Conservation (phyloP, 1,140 invertebrate species). For the Caenorhabditis elegans region DNA sequence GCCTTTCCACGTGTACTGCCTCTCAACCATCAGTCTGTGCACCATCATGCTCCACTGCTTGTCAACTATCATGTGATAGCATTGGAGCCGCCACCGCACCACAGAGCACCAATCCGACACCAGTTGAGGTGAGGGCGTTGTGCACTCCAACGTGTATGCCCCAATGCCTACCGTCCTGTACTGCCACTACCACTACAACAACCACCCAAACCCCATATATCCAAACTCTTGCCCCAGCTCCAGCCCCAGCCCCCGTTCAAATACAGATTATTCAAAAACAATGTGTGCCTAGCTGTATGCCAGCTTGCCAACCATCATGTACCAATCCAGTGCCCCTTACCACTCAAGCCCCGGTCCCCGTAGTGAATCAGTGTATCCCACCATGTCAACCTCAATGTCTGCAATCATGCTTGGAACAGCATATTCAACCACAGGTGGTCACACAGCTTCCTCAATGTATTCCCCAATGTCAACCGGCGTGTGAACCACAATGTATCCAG, state of each 20-base stretch:
- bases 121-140: slow-evolving; percentile 9
- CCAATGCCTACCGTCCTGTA: slow-evolving; percentile 23
- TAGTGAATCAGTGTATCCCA: slow-evolving; percentile 9
- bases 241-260: not conserved
- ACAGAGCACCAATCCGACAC: not conserved
- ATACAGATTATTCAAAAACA: no score
- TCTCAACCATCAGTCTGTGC: not conserved
- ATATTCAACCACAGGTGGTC: not conserved
- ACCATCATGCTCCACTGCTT: slow-evolving; percentile 23
- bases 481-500: slow-evolving; percentile 5
- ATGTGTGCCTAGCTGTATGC: slow-evolving; percentile 22
- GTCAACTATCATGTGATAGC: slow-evolving; percentile 13
- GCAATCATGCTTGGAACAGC: not conserved
- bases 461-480: slow-evolving; percentile 7
- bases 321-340: slow-evolving; percentile 11
- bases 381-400: slow-evolving; percentile 7
- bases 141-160: slow-evolving; percentile 21
- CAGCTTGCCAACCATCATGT: slow-evolving; percentile 28
- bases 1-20: slow-evolving; percentile 32
- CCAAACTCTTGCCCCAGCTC: not conserved
- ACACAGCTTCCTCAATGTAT: not conserved
- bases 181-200: slow-evolving; percentile 15
- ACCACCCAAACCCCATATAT: not conserved
- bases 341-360: not conserved
- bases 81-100: not conserved